Evolutionary conservation across 1,140 invertebrate genomes (phyloP).

Genomic region (Caerostris extrusa): DNA sequence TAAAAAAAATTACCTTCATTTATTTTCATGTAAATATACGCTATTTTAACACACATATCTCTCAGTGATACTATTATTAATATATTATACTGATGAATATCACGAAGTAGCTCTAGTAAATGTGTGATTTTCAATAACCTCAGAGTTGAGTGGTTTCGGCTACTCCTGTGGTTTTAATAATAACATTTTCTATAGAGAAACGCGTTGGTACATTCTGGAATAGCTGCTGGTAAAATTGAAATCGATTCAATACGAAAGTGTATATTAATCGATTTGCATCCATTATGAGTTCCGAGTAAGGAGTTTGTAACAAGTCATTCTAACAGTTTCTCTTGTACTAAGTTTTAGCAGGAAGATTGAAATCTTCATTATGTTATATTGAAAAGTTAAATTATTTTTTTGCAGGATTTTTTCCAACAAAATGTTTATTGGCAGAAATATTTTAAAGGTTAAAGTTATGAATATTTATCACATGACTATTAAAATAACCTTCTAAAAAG

Average conservation of each 20-base stretch:
- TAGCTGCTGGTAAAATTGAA: neutral
- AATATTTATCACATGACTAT: too few relatives aligned
- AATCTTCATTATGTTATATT: neutral
- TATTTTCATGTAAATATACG: too few relatives aligned
- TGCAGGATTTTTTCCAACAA: too few relatives aligned
- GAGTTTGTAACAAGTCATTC: neutral
- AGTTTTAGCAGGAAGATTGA: neutral
- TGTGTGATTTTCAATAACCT: neutral
- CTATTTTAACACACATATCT: too few relatives aligned
- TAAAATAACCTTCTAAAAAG: too few relatives aligned
- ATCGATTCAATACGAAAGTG: slow-evolving; percentile 47
- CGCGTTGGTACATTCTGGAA: neutral
- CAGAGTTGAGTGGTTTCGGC: neutral
- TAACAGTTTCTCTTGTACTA: neutral
- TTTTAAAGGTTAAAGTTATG: too few relatives aligned
- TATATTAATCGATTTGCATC: slow-evolving; percentile 34
- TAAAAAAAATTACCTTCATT: too few relatives aligned
- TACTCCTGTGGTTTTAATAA: neutral
- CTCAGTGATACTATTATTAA: too few relatives aligned
- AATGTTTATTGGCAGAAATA: too few relatives aligned
- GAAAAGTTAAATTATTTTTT: neutral
- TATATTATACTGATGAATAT: too few relatives aligned
- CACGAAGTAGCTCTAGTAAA: too few relatives aligned
- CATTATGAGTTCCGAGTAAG: neutral
- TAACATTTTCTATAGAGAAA: neutral